These are phyloP conservation scores for Euzophera pinguis DNA, from an alignment of 2,888 invertebrate species.

Conservation along the genomic window DNA sequence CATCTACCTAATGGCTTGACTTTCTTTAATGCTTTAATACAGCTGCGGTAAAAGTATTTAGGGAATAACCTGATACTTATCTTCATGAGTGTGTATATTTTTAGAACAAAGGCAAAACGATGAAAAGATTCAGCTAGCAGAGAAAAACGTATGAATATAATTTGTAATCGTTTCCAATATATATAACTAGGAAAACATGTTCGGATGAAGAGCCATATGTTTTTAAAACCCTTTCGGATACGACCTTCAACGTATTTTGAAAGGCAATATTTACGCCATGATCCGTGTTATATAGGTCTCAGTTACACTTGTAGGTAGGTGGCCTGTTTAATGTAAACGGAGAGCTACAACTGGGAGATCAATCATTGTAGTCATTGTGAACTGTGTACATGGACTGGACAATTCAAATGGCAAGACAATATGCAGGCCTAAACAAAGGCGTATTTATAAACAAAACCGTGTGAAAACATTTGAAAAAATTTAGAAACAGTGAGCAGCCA, in stretches of 20 bases:
- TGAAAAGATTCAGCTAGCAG: no score
- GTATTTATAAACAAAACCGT: slow-evolving; percentile 8
- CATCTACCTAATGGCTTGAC: slow-evolving; percentile 15
- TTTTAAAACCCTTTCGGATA: no score
- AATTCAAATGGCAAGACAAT: background rate
- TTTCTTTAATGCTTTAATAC: slow-evolving; percentile 17
- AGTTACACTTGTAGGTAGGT: no score
- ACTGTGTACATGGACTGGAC: background rate
- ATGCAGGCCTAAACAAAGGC: background rate
- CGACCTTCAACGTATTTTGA: no score
- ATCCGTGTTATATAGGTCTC: no score
- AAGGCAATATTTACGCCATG: no score
- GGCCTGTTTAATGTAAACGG: no score
- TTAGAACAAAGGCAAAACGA: background rate
- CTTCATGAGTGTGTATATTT: background rate
- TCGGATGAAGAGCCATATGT: no score
- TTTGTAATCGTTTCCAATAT: no score
- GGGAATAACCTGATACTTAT: no score
- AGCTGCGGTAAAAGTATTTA: background rate
- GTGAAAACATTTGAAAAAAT: slow-evolving; percentile 15
- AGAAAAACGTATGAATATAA: no score
- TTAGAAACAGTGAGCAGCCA: slow-evolving; percentile 21
- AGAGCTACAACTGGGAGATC: background rate
- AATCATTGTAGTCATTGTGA: background rate
- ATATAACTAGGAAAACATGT: no score